A percentile compares a stretch with the other conserved stretches of the same genome.
These are phyloP conservation scores for Gobio gobio DNA, from an alignment of 2,113 vertebrate genomes.

Conservation along the genomic window DNA sequence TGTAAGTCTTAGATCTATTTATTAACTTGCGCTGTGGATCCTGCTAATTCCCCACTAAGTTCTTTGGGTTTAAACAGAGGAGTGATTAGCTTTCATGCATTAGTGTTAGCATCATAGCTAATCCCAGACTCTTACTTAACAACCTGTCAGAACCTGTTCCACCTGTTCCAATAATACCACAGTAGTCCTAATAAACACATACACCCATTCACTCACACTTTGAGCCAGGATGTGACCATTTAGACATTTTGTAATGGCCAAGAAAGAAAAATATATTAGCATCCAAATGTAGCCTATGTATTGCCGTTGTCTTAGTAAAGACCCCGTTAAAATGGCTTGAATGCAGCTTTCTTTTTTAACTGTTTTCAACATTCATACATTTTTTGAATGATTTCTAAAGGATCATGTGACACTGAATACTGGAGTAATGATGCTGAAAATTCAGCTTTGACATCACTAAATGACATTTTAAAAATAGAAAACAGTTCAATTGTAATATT, in stretches of 20 bases:
- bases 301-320: neutral
- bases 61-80: slow-evolving; percentile 22
- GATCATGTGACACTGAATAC: too few relatives aligned
- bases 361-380: neutral
- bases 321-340: neutral
- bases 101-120: slow-evolving; percentile 29
- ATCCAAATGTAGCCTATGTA: too few relatives aligned
- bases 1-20: slow-evolving; percentile 23
- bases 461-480: too few relatives aligned
- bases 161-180: neutral
- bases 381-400: too few relatives aligned
- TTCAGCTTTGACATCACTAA: too few relatives aligned
- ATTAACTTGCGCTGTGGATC: slow-evolving; percentile 40
- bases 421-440: too few relatives aligned
- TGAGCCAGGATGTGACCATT: slow-evolving; percentile 1
- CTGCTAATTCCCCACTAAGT: slow-evolving; percentile 36
- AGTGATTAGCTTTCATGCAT: slow-evolving; percentile 49
- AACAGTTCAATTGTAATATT: too few relatives aligned
- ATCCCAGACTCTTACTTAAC: slow-evolving; percentile 31
- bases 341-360: neutral
- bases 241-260: neutral
- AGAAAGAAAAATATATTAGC: neutral
- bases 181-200: neutral
- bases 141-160: neutral
- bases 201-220: neutral